phyloP scores from a whole-genome alignment of 1,140 invertebrate genomes.

The Nomia melanderi region DNA sequence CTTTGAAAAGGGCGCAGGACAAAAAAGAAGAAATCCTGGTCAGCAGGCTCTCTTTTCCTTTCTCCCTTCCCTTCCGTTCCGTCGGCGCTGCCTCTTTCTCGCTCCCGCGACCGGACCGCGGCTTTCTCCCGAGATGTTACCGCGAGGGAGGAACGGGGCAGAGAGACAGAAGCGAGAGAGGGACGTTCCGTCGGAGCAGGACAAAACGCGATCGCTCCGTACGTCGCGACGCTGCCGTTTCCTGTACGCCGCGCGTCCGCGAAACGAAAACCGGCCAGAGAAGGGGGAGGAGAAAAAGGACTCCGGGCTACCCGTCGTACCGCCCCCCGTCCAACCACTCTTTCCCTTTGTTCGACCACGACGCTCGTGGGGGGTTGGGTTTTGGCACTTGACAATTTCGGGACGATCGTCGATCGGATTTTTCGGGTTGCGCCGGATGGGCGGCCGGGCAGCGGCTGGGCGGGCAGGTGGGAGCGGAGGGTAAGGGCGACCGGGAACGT shows the following conservation, averaged over 20 bases:
- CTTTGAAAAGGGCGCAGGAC: slow-evolving; percentile 65
- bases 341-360: neutral
- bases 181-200: slow-evolving; percentile 5
- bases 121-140: slow-evolving; percentile 57
- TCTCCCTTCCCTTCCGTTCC: too few relatives aligned
- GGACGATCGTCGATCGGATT: slow-evolving; percentile 52
- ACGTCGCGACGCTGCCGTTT: slow-evolving; percentile 42
- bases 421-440: neutral
- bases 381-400: slow-evolving; percentile 42
- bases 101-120: slow-evolving; percentile 15
- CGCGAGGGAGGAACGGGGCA: slow-evolving; percentile 5
- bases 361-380: neutral
- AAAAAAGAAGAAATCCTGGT: slow-evolving; percentile 62
- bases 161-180: neutral
- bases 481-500: neutral
- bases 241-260: slow-evolving; percentile 46
- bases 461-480: too few relatives aligned
- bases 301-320: neutral
- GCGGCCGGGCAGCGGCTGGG: too few relatives aligned
- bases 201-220: slow-evolving; percentile 40
- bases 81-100: too few relatives aligned
- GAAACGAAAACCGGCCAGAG: slow-evolving; percentile 3
- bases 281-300: neutral
- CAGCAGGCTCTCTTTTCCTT: slow-evolving; percentile 9
- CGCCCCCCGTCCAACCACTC: slow-evolving; percentile 7